Percentiles rank a stretch among this genome's conserved stretches.
Evolutionary conservation across 2,797 vertebrate genomes (phyloP).

Genomic region (Sebastes dallii): DNA sequence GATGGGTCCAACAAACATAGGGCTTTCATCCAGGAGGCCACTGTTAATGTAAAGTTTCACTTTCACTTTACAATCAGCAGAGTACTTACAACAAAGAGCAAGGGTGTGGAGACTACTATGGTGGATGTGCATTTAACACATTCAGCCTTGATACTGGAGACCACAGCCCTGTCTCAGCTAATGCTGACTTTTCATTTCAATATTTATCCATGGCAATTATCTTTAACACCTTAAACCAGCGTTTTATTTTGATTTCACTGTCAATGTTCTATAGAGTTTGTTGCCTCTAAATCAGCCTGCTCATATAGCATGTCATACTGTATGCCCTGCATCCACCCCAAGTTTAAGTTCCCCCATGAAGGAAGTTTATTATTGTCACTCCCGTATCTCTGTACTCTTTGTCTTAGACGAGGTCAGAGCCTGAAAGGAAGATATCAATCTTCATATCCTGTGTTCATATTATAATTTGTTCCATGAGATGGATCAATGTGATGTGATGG

Average conservation of each 20-base stretch:
- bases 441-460: too few species aligned
- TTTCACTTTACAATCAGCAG: too few species aligned
- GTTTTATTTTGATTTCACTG: background rate
- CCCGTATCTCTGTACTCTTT: too few species aligned
- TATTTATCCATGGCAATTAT: background rate
- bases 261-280: background rate
- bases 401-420: background rate
- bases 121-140: background rate
- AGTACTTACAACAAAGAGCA: background rate
- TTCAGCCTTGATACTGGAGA: background rate
- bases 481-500: background rate
- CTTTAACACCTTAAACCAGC: background rate
- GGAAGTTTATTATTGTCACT: too few species aligned
- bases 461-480: background rate
- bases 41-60: too few species aligned
- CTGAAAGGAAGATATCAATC: background rate
- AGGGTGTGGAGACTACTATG: background rate
- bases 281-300: background rate
- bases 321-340: background rate
- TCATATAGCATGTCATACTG: background rate
- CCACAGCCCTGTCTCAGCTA: background rate
- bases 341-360: too few species aligned
- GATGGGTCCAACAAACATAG: too few species aligned
- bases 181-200: background rate
- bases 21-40: too few species aligned